Base-by-base conservation (phyloP, 1,140 invertebrate genomes). In the Ceratina japonica region DNA sequence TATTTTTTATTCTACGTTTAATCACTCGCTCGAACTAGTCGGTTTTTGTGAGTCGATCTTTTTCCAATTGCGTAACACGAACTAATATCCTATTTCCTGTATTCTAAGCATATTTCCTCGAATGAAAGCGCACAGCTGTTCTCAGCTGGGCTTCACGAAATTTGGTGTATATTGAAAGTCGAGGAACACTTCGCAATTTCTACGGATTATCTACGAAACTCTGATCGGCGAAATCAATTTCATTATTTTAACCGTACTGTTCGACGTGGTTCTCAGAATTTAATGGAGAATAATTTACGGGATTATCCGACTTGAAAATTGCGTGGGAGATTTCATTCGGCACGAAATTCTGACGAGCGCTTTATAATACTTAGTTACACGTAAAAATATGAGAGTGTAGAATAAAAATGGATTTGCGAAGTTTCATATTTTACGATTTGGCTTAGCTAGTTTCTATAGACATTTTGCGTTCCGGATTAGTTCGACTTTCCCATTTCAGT, bases 21-120 rank as follows among this genome's bases (percentile, higher is more conserved):
- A 7, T 5, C 1, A 61, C 24, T 49, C 31, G 20, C 15, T 0
- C 7, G 16, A 10, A n/a, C n/a, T 37, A 37, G 37, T 7, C 16
- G 37, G 20, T 73, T 52, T 74, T 64, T 64, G 64, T 64, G 27
- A 49, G 27, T 37, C 72, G 72, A 64, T 64, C n/a, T 64, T 44
- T 27, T 20, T 10, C n/a, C 4, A 54, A 64, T 74, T 63, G 54
- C 61, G n/a, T 37, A 2, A 37, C 7, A 37, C 37, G 37, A 37
- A 37, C 37, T 37, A 37, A 37, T 37, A 37, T 37, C 37, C 37
- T 37, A 37, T 37, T 37, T 37, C 7, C 37, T 37, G 37, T 37
- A 37, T 37, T 7, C 37, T 37, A 37, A 37, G 37, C 37, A 37
- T 37, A 3, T 37, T 37, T 37, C 37, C 37, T 37, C 37, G 37